Base-by-base conservation (phyloP, 2,113 vertebrate genomes). In the Ameiurus melas region DNA sequence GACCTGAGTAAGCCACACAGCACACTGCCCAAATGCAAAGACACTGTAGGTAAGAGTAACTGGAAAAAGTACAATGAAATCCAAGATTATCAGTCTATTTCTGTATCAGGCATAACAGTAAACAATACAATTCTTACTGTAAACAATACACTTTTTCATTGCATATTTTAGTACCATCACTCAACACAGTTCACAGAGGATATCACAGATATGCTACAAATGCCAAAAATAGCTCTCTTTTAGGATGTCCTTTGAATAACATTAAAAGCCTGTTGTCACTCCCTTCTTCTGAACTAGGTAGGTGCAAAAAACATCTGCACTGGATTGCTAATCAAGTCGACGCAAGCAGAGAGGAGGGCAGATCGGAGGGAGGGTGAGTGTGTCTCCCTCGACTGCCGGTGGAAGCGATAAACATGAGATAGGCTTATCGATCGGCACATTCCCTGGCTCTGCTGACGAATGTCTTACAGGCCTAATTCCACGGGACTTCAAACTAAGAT, bases 401-500 rank as follows among this genome's bases (percentile, higher is more conserved):
- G 82, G 81, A 89, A 91, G 90, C 90, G 91, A 93, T 94, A 92
- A 91, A 94, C 93, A 91, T 91, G 89, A 93, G 92, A 93, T 91
- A 90, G 89, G 84, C 90, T 93, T 93, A 95, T 95, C 80, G 92
- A 95, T 94, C 85, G 84, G 60, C 86, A 60, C 91, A 89, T 93
- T 93, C 94, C 93, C 90, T 90, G 90, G 91, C 93, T 92, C 92
- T 90, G 93, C 95, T 94, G 94, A 95, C 92, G 64, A 94, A 94
- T 94, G 94, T 94, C 93, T 94, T 93, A 92, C 91, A 94, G 93
- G 93, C 94, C 94, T 94, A 93, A 95, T 95, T 94, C 93, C 93
- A 94, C 92, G 89, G 89, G 87, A 94, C 92, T 94, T 94, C 92
- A 95, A 95, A 94, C 93, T 93, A 93, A 95, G 93, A 94, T 94